These are phyloP conservation scores for Andrena fulva DNA, from an alignment of 2,888 invertebrate genomes.

Conservation along the genomic window DNA sequence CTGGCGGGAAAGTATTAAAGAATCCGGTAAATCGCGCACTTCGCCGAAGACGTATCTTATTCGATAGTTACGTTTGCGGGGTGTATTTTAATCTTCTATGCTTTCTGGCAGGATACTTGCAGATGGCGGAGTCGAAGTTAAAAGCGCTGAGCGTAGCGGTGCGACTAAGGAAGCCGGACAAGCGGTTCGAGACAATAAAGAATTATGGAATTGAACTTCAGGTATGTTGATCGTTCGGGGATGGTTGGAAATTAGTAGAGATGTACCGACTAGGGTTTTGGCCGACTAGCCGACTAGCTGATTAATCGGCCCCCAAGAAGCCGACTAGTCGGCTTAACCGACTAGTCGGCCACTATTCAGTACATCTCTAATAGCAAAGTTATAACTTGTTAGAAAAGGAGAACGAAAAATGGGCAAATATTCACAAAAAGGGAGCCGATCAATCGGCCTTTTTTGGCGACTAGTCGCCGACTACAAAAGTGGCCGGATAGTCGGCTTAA, in stretches of 20 bases:
- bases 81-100: slow-evolving; percentile 13
- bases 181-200: slow-evolving; percentile 91
- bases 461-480: too few relatives aligned
- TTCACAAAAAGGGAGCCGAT: too few relatives aligned
- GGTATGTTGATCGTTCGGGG: slow-evolving; percentile 81
- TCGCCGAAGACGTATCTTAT: background rate
- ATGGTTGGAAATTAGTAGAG: background rate
- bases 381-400: too few relatives aligned
- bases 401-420: too few relatives aligned
- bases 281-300: too few relatives aligned
- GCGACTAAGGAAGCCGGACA: slow-evolving; percentile 90
- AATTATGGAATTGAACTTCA: slow-evolving; percentile 91
- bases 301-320: too few relatives aligned
- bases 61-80: background rate
- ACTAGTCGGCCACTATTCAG: too few relatives aligned
- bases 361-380: too few relatives aligned
- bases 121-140: slow-evolving; percentile 92
- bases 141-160: slow-evolving; percentile 91
- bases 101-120: slow-evolving; percentile 87
- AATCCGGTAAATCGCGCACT: slow-evolving; percentile 86
- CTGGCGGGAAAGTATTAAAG: slow-evolving; percentile 92
- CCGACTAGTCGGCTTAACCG: too few relatives aligned
- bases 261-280: background rate
- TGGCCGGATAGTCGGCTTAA: too few relatives aligned
- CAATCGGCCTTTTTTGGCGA: too few relatives aligned